Base-by-base conservation (phyloP, 2,797 vertebrate species). In the Falco naumanni region DNA sequence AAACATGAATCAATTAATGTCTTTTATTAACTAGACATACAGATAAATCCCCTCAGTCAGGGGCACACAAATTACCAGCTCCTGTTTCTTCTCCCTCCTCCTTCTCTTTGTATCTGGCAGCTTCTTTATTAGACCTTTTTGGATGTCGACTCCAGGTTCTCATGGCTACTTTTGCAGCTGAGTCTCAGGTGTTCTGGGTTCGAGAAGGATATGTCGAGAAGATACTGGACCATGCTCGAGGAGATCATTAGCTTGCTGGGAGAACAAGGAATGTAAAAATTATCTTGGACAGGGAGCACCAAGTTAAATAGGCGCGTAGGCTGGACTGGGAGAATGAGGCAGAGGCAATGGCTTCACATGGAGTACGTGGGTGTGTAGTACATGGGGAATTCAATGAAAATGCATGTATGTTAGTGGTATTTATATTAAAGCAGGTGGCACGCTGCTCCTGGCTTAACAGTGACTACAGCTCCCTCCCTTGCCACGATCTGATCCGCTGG, bases 11-110 rank as follows among this genome's bases (percentile, higher is more conserved):
- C 95, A 95, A 94, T 97, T 96, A 93, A 93, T 95, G 90, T 80
- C 79, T 90, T 94, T 92, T 96, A 89, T 95, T 96, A 95, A 91
- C 92, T 60, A 91, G 94, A 89, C 96, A 95, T 78, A 83, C 88
- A 96, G 91, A 90, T 94, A 88, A 95, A 89, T 89, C 76, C 79
- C 60, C 70, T 94, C 84, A 74, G 2, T 66, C 47, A 59, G 50
- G 51, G 33, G 50, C 83, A 72, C 4, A 1, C 74, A 94, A 93
- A 94, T 91, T 59, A 18, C 63, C 25, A 57, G 8, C 71, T 94
- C 63, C 68, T 1, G 0, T 51, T 78, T 76, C 77, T 61, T 61
- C 78, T 71, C 37, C 43, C 59, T 94, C 70, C 65, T 33, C 0
- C 0, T 25, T 89, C 63, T 63, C 60, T 81, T 81, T 84, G 43